phyloP scores from a whole-genome alignment of 2,797 vertebrate genomes.

The Emydoidea blandingii region DNA sequence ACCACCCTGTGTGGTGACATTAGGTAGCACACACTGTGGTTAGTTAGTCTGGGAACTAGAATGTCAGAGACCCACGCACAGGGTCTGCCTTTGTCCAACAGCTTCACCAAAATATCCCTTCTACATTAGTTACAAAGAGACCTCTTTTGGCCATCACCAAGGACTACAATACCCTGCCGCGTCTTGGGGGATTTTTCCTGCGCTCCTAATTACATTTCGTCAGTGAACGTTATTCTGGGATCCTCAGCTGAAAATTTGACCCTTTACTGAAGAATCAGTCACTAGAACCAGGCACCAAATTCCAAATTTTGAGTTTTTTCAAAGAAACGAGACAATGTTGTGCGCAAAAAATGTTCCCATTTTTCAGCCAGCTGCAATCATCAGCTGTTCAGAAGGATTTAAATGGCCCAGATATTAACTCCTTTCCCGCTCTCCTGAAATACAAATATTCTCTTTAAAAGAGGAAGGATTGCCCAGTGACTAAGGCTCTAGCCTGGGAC shows the following conservation, averaged over 20 bases:
- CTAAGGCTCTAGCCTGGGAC: background rate
- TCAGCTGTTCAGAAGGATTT: background rate
- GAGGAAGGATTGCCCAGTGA: background rate
- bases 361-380: background rate
- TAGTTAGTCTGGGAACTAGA: background rate
- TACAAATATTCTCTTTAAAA: background rate
- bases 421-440: background rate
- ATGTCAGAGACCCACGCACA: background rate
- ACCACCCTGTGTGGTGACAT: background rate
- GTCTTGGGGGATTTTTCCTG: background rate
- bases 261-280: slow-evolving; percentile 25
- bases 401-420: background rate
- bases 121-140: fast-evolving
- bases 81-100: fast-evolving
- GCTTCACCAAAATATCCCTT: fast-evolving
- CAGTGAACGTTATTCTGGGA: background rate
- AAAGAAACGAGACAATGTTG: background rate
- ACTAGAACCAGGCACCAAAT: background rate
- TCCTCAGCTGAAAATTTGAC: background rate
- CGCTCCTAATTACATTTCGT: background rate
- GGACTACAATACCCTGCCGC: background rate
- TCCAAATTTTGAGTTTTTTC: background rate
- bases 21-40: background rate
- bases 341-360: background rate
- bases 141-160: fast-evolving